phyloP scores from a whole-genome alignment of 2,888 invertebrate genomes.

The Carabus problematicus region DNA sequence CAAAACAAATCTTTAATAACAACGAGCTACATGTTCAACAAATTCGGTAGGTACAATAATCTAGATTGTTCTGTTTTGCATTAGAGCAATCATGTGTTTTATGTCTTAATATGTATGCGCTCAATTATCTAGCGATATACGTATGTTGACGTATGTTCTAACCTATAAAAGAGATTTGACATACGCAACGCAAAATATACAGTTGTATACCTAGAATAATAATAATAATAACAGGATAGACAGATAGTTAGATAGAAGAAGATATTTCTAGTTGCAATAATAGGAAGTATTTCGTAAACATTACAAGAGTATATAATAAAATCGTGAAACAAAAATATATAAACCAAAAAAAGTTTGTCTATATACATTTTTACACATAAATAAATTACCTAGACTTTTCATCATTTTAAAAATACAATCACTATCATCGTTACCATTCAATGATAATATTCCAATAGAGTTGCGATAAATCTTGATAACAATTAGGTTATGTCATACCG shows the following conservation, averaged over 20 bases:
- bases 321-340: constrained; percentile 21
- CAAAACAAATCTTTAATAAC: constrained; percentile 2
- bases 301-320: constrained; percentile 27
- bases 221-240: too few species aligned
- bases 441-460: too few species aligned
- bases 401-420: constrained; percentile 26
- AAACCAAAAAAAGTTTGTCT: constrained; percentile 16
- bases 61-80: too few species aligned
- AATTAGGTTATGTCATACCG: too few species aligned
- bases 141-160: constrained; percentile 7
- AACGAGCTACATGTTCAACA: constrained; percentile 30
- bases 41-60: neutral
- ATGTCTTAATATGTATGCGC: too few species aligned
- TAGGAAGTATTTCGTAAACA: too few species aligned
- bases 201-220: constrained; percentile 11
- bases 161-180: constrained; percentile 29
- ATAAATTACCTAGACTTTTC: constrained; percentile 37
- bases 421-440: too few species aligned
- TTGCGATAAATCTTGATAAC: too few species aligned
- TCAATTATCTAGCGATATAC: neutral
- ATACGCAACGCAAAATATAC: constrained; percentile 31
- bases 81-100: too few species aligned
- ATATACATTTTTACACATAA: constrained; percentile 42
- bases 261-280: too few species aligned
- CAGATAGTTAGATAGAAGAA: too few species aligned